Base-by-base conservation (phyloP, 2,113 vertebrate species). In the Phaethornis superciliosus region DNA sequence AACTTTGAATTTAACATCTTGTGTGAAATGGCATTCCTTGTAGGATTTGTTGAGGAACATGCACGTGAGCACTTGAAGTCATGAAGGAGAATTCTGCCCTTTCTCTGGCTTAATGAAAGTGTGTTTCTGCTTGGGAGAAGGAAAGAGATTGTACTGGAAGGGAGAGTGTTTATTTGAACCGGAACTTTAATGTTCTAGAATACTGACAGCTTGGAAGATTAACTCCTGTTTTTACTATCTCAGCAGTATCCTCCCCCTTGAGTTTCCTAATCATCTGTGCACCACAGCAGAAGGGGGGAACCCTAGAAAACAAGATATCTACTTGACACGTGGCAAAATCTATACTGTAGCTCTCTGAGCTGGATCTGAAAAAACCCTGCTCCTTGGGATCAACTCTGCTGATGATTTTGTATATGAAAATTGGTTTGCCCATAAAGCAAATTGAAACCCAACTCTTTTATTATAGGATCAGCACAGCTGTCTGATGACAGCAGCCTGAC, bases 111-210 rank as follows among this genome's bases (percentile, higher is more conserved):
- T 85, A 60, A 44, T 6, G 9, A 90, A 89, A 85, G 49, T 1
- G 3, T 46, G 56, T 58, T 91, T 81, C 72, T 94, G 76, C 58
- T 75, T 81, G 35, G 54, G 76, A 90, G 32, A 81, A 60, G 37
- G 49, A 55, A 89, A 77, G 24, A 89, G 67, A 77, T 32, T 89
- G 51, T 69, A 63, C 32, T 76, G 49, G 37, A 60, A 79, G 51
- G 74, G 77, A 94, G 63, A 47, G 37, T 94, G 81, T 96, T 95
- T 96, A 81, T 88, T 17, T 62, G 62, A 95, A 93, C 8, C 47
- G 80, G 42, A 76, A 92, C 72, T 75, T 86, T 87, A 88, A 82
- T 56, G 33, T 17, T 82, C 19, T 46, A 88, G 60, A 96, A 80
- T 12, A 83, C 81, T 93, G 90, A 88, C 70, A 85, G 63, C 15